Base-by-base conservation (phyloP, 2,797 vertebrate species). In the Falco biarmicus region DNA sequence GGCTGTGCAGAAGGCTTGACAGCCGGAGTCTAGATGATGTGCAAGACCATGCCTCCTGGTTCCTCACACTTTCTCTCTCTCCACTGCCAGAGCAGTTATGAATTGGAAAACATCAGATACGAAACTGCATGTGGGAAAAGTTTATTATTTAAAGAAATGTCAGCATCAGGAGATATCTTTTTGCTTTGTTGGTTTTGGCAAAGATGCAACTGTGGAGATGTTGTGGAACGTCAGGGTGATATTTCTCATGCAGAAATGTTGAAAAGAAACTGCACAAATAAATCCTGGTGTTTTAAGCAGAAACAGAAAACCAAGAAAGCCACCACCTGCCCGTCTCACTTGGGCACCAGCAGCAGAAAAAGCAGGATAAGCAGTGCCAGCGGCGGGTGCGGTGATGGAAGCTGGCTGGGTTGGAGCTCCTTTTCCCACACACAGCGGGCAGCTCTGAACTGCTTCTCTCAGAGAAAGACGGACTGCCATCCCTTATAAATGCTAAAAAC, bases 381-480 rank as follows among this genome's bases (percentile, higher is more conserved):
- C 25, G 4, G 15, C 5, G 6, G n/a, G 13, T 5, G 26, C 41
- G 15, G 76, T 10, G 7, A 8, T 15, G 3, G 5, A 32, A 20
- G 41, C 12, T 24, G 50, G 10, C 51, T 56, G 0, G 1, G 15
- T 41, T 9, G 21, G 53, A 48, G 28, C 77, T 57, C 11, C 78
- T 43, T 32, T 15, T 5, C 8, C 75, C 48, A 13, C 75, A 5
- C 18, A 6, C 25, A 28, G 70, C 3, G 4, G 56, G 56, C 57
- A 39, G 47, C 74, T 61, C 41, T 5, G 4, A 50, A 45, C 39
- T 3, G 0, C 39, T 6, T 48, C 0, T 11, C 60, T 16, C 1
- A 0, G 56, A 26, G 48, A 11, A 45, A 3, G 28, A 9, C 1
- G 4, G 63, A 19, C 51, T 6, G 1, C 60, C 5, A 4, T 15